Conservation (phyloP, 2,888 invertebrate species). For the Muscina levida region DNA sequence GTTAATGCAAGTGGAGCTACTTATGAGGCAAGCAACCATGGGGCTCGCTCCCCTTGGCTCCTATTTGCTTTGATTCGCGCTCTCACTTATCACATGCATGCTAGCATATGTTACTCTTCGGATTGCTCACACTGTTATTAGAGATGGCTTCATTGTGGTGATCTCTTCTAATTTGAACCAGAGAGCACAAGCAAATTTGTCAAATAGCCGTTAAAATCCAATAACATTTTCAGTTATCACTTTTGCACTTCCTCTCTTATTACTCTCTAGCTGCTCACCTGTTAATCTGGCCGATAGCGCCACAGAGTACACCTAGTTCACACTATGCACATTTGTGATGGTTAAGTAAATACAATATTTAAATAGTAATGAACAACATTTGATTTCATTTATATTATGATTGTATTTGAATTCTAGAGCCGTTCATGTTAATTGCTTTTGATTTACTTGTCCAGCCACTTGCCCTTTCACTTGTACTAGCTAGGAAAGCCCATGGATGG, state of each 20-base stretch:
- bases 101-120: too few relatives aligned
- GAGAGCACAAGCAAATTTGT: slow-evolving; percentile 3
- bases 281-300: slow-evolving; percentile 21
- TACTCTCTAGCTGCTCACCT: slow-evolving; percentile 44
- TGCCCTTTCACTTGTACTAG: background rate
- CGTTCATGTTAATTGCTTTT: slow-evolving; percentile 44
- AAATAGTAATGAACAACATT: too few relatives aligned
- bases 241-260: slow-evolving; percentile 4
- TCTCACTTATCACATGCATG: too few relatives aligned
- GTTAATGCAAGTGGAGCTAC: slow-evolving; percentile 61
- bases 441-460: slow-evolving; percentile 38
- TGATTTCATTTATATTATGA: too few relatives aligned
- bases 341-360: too few relatives aligned
- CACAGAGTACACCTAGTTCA: too few relatives aligned
- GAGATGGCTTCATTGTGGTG: slow-evolving; percentile 15
- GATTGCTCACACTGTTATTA: background rate
- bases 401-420: background rate
- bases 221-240: slow-evolving; percentile 17
- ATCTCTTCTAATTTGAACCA: slow-evolving; percentile 51
- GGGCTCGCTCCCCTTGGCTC: slow-evolving; percentile 30
- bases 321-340: too few relatives aligned
- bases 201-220: too few relatives aligned
- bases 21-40: slow-evolving; percentile 52
- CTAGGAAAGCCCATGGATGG: background rate
- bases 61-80: background rate